Percentiles rank a stretch among this genome's conserved stretches.
These are phyloP conservation scores for Hemiprocne comata DNA, from an alignment of 2,113 vertebrate genomes.

Conservation along the genomic window DNA sequence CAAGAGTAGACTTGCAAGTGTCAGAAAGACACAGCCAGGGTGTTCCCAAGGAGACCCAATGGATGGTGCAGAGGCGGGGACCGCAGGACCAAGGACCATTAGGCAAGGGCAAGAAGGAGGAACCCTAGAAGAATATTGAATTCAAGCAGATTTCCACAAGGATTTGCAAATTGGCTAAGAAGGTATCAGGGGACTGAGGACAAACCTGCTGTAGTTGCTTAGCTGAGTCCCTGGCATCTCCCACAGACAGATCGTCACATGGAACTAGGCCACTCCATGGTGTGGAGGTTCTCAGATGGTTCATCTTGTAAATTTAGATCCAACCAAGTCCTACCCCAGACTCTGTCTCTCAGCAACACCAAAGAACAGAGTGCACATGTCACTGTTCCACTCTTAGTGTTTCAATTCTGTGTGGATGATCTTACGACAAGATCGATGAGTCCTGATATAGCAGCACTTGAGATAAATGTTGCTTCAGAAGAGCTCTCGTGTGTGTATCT, in stretches of 20 bases:
- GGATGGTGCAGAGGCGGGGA: neutral
- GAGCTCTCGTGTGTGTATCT: neutral
- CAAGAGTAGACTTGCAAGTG: fast-evolving
- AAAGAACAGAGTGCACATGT: neutral
- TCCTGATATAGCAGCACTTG: slow-evolving; percentile 51
- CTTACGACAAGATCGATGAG: neutral
- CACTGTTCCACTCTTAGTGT: neutral
- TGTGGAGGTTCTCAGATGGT: neutral
- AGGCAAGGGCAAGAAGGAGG: neutral
- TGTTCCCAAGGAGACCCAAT: neutral
- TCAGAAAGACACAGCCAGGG: neutral
- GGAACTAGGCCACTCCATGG: fast-evolving
- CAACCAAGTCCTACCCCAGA: neutral
- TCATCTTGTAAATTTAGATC: neutral
- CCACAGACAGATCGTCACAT: fast-evolving
- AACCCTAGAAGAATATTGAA: neutral
- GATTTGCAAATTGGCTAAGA: neutral
- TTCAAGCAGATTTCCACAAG: neutral
- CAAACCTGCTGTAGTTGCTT: neutral
- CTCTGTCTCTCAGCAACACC: neutral
- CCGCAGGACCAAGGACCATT: neutral
- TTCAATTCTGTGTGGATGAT: neutral
- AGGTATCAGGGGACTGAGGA: neutral
- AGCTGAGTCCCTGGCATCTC: neutral
- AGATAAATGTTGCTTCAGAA: slow-evolving; percentile 32